Percentiles rank a stretch among this genome's conserved stretches.
phyloP scores from a whole-genome alignment of 1,140 invertebrate species.

The Papilio machaon region DNA sequence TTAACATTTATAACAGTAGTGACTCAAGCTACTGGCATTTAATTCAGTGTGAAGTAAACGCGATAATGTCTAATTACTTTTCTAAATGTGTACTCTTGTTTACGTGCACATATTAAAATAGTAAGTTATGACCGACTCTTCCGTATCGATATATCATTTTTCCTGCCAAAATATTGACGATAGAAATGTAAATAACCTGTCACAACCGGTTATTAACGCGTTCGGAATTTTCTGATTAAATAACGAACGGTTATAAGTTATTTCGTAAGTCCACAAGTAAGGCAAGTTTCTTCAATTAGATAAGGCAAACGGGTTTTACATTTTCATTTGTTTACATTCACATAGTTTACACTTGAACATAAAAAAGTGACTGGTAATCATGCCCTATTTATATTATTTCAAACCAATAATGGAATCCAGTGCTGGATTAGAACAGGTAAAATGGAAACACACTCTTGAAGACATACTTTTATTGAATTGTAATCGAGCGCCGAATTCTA shows the following conservation, averaged over 20 bases:
- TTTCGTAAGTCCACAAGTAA: background rate
- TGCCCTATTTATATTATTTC: too few relatives aligned
- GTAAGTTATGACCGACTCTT: background rate
- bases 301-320: background rate
- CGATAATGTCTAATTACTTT: too few relatives aligned
- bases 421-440: too few relatives aligned
- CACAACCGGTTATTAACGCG: background rate
- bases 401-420: too few relatives aligned
- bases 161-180: conserved; percentile 7
- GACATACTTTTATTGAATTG: too few relatives aligned
- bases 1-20: too few relatives aligned
- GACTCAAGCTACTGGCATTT: too few relatives aligned
- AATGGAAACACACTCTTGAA: too few relatives aligned
- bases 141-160: background rate
- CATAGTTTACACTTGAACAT: background rate
- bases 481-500: too few relatives aligned
- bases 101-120: too few relatives aligned
- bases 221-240: background rate
- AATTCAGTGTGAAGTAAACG: too few relatives aligned
- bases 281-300: conserved; percentile 20
- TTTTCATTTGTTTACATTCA: background rate
- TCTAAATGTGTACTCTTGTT: too few relatives aligned
- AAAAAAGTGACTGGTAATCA: background rate
- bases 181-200: background rate
- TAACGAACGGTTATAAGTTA: background rate